Base-by-base conservation (phyloP, 2,888 invertebrate species). In the Pycnomerus fuliginosus region DNA sequence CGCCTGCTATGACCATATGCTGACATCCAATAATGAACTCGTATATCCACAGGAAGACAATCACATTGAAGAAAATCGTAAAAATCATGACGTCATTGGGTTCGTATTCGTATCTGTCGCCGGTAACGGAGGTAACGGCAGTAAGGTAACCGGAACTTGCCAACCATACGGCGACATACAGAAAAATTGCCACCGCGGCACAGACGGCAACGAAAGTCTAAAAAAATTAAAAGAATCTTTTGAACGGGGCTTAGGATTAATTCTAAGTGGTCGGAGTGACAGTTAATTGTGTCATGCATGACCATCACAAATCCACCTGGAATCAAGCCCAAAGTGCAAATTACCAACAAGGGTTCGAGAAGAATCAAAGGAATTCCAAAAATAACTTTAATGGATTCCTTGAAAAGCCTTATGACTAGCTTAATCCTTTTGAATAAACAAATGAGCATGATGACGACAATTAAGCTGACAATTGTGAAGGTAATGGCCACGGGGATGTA, bases 11-110 rank as follows among this genome's bases (percentile, higher is more conserved):
- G 2, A 82, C 74, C 68, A 82, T 76, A 61, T 82, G 79, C 56
- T 83, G 81, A 59, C 80, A 80, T 22, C 78, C 80, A 28, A 81
- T 71, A 46, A 79, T 74, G 58, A 82, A 81, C 61, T 82, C 80
- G 29, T 74, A 70, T 14, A 78, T 72, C 83, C 83, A 83, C 42
- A 82, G 69, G 34, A 79, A 66, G 4, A 78, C 80, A 35, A 82
- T 64, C 10, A 74, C 49, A 48, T 74, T 73, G 50, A 72, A 71
- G 69, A 72, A 72, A 31, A 73, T 61, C 5, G 72, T 54, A 51
- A 69, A 65, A 54, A 65, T 58, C 56, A 69, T 68, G 3, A 58
- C 51, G 3, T 46, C 53, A 39, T 69, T 61, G 44, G 67, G 69
- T 14, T 61, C 53, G 50, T 67, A 70, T 1, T 49, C 40, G 17